These are phyloP conservation scores for Brachypodius melanocephalos DNA, from an alignment of 2,113 vertebrate genomes.

Conservation along the genomic window DNA sequence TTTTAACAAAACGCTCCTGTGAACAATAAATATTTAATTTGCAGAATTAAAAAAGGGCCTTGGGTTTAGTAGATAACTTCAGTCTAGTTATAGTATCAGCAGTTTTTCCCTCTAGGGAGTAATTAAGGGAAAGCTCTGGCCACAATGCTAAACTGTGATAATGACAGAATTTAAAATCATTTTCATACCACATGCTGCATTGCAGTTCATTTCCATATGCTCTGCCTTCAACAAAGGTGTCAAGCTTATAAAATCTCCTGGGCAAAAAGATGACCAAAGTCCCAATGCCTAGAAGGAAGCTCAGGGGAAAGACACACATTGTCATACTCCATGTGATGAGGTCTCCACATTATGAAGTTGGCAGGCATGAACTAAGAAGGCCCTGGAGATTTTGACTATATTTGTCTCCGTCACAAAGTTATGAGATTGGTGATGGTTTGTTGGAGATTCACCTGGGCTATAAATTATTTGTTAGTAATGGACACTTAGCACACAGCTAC, in stretches of 20 bases:
- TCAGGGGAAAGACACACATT: conserved; percentile 48
- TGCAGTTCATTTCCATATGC: conserved; percentile 58
- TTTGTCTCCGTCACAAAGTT: conserved; percentile 9
- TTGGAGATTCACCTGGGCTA: neutral
- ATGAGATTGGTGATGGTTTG: neutral
- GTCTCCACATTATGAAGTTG: conserved; percentile 8
- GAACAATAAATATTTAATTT: conserved; percentile 25
- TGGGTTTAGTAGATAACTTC: neutral
- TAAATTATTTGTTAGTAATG: neutral
- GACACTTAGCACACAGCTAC: neutral
- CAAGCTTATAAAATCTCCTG: conserved; percentile 6
- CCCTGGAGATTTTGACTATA: conserved; percentile 37
- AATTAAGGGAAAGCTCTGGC: conserved; percentile 54
- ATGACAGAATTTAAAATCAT: conserved; percentile 57
- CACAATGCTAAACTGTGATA: conserved; percentile 42
- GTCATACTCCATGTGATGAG: conserved; percentile 26
- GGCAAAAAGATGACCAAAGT: neutral
- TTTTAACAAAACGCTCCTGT: neutral
- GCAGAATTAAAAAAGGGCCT: neutral
- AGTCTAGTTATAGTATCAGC: neutral
- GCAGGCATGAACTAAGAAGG: conserved; percentile 7
- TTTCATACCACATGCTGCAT: conserved; percentile 26
- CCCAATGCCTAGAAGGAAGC: conserved; percentile 53
- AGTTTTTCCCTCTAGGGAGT: conserved; percentile 44
- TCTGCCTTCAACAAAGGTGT: conserved; percentile 17